Conservation (phyloP, 2,113 vertebrate genomes). For the Bostrychus sinensis region DNA sequence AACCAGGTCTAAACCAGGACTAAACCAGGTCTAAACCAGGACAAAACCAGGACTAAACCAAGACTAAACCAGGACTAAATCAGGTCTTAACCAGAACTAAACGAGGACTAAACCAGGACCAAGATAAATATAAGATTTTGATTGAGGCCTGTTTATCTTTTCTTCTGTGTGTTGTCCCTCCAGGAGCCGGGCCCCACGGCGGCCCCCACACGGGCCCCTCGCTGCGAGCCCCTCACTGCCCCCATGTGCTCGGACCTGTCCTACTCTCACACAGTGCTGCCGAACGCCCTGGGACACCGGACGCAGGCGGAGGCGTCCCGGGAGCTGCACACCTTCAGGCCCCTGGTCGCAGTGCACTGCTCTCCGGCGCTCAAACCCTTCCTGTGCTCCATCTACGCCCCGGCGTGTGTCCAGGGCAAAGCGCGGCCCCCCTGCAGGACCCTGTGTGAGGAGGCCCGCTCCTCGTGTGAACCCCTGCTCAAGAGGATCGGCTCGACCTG, state of each 20-base stretch:
- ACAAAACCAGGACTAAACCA: no score
- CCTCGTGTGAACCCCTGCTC: constrained; percentile 86
- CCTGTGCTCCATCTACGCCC: constrained; percentile 87
- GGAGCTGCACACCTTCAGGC: constrained; percentile 75
- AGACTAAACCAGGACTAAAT: no score
- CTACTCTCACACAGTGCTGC: constrained; percentile 87
- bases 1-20: no score
- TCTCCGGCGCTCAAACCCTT: constrained; percentile 86
- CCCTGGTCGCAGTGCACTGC: constrained; percentile 82
- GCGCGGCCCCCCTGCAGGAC: constrained; percentile 84
- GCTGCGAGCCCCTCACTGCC: constrained; percentile 84
- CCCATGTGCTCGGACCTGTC: constrained; percentile 83
- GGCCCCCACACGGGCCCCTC: constrained; percentile 33
- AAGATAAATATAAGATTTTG: no score
- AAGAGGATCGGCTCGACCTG: constrained; percentile 83
- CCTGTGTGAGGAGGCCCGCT: constrained; percentile 84
- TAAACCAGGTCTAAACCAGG: no score
- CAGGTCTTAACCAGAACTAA: no score
- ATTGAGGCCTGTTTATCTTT: no score
- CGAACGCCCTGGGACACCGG: constrained; percentile 82
- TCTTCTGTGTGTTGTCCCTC: constrained; percentile 1
- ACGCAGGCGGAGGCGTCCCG: constrained; percentile 80
- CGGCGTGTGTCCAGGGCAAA: constrained; percentile 85
- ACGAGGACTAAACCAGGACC: no score
- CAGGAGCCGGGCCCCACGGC: constrained; percentile 1